Evolutionary conservation across 1,140 invertebrate species (phyloP), one percentile per base, ranked within the genome.

Genomic region (Eurosta solidaginis): DNA sequence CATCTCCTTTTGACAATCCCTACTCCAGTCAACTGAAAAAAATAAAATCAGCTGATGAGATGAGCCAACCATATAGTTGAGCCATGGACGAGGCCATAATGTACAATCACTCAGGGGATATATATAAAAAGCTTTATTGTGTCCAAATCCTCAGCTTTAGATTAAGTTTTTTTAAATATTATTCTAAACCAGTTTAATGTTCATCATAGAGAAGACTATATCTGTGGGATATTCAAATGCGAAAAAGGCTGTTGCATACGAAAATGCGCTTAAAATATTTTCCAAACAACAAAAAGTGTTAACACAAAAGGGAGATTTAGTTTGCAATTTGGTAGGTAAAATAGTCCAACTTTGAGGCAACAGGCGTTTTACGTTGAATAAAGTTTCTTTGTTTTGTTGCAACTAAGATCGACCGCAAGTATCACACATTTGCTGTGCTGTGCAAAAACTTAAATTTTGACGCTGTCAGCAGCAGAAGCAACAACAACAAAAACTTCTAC

Each of bases 401-500:
- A 20, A 33, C 59, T 17, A 6, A 22, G 22, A 68, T n/a, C n/a
- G n/a, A 68, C 59, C 59, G 59, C 29, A 68, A 68, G 59, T 52
- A 52, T n/a, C 20, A 52, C 22, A 40, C 54, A 68, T 33, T 6
- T 22, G 59, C 36, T 36, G n/a, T 68, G 59, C 27, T 68, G 17
- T 36, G 59, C 17, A 33, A 33, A 20, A 68, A 68, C 59, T 68
- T 68, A 33, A 68, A 68, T 9, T 68, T 68, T 68, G 59, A 29
- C 59, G 29, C 42, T 50, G 47, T 50, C 74, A 75, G 42, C 74
- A 49, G 22, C 74, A 75, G 74, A 6, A 14, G 74, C 42, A 47
- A 75, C 17, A 42, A 17, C n/a, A 74, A 45, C 73, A 74, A 45
- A 47, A 68, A 75, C 36, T 50, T 12, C 68, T 22, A 29, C 14